Evolutionary conservation across 1,140 invertebrate genomes (phyloP).

Genomic region (Drosophila sechellia): DNA sequence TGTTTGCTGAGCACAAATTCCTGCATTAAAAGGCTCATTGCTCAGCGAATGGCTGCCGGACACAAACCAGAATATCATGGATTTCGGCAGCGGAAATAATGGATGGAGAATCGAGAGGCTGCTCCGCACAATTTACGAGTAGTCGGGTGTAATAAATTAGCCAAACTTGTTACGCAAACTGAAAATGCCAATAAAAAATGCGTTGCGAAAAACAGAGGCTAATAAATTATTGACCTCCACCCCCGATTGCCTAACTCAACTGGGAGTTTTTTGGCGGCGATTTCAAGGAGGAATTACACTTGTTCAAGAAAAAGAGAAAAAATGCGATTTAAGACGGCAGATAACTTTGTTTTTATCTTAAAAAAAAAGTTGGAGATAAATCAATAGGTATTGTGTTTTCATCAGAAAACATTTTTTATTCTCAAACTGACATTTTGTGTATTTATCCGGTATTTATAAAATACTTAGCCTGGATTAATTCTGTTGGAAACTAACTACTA

Average conservation of each 20-base stretch:
- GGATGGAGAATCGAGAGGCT: constrained; percentile 5
- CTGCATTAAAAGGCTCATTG: constrained; percentile 65
- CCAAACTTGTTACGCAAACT: constrained; percentile 70
- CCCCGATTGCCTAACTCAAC: neutral
- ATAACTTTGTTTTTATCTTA: neutral
- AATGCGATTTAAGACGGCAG: neutral
- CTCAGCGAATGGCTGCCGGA: constrained; percentile 36
- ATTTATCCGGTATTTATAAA: neutral
- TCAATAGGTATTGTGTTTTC: no score
- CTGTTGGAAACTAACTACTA: no score
- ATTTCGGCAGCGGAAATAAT: constrained; percentile 1
- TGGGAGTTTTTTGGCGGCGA: neutral
- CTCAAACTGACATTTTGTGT: neutral
- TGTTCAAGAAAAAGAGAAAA: constrained; percentile 1
- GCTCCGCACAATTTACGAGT: constrained; percentile 58
- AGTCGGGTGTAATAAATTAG: constrained; percentile 67
- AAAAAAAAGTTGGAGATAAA: neutral
- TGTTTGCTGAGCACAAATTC: constrained; percentile 64
- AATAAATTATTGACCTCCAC: constrained; percentile 54
- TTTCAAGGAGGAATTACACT: constrained; percentile 15
- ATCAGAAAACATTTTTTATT: neutral
- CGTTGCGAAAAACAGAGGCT: constrained; percentile 57
- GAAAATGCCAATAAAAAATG: constrained; percentile 72
- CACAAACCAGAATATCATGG: constrained; percentile 23
- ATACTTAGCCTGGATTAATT: neutral